These are phyloP conservation scores for Zaprionus lachaisei DNA, from an alignment of 1,140 invertebrate genomes.

Conservation along the genomic window DNA sequence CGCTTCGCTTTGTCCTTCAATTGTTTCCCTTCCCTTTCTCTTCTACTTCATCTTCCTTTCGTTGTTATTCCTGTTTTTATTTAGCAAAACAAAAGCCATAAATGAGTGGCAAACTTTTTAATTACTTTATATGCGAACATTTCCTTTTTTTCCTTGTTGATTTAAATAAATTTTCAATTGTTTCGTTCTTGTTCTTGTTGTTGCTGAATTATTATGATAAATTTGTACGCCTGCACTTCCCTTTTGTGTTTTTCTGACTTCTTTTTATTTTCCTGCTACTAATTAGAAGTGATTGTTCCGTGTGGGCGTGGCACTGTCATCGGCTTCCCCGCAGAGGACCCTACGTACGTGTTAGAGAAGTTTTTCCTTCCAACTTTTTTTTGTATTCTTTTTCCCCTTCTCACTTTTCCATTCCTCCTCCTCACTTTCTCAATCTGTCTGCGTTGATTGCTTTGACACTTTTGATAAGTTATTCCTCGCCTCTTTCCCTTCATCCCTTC, in stretches of 20 bases:
- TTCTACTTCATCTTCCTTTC: constrained; percentile 21
- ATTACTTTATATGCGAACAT: constrained; percentile 74
- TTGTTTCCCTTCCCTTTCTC: constrained; percentile 22
- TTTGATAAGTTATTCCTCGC: constrained; percentile 56
- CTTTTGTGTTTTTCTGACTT: not conserved
- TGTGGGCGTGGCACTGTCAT: constrained; percentile 49
- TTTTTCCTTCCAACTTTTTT: constrained; percentile 63
- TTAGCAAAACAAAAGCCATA: constrained; percentile 60
- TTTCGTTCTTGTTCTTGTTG: constrained; percentile 16
- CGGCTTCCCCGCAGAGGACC: constrained; percentile 17
- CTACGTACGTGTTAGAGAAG: constrained; percentile 66
- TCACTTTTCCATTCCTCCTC: not conserved
- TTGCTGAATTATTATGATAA: constrained; percentile 75
- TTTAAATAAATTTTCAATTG: constrained; percentile 71
- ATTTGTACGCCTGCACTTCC: constrained; percentile 51
- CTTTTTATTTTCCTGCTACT: constrained; percentile 41
- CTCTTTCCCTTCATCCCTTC: constrained; percentile 21
- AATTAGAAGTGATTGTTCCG: constrained; percentile 70
- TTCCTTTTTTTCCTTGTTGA: constrained; percentile 57
- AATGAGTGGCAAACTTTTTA: constrained; percentile 77
- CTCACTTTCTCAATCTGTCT: constrained; percentile 11
- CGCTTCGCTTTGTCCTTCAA: constrained; percentile 39
- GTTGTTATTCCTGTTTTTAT: constrained; percentile 9
- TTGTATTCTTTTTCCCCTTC: constrained; percentile 22
- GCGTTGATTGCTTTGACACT: constrained; percentile 79